Conservation (phyloP, 2,888 invertebrate genomes). For the Drosophila aldrichi region DNA sequence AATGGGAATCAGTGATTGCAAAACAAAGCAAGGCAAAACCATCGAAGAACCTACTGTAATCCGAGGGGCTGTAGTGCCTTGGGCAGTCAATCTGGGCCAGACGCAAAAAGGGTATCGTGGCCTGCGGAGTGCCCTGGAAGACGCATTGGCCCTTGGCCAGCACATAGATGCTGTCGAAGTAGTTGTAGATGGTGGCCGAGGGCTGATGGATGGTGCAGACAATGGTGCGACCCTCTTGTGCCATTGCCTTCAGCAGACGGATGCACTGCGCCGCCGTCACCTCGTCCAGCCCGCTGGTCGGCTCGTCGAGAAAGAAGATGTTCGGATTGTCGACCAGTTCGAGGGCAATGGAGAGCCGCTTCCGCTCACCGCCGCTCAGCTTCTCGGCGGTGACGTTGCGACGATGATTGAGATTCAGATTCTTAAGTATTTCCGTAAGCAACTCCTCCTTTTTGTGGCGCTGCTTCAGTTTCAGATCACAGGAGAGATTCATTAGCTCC, state of each 20-base stretch:
- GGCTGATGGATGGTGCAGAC: constrained; percentile 91
- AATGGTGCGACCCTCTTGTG: constrained; percentile 89
- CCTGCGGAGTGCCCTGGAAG: constrained; percentile 88
- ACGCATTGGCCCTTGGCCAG: constrained; percentile 88
- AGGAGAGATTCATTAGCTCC: constrained; percentile 92
- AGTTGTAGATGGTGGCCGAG: constrained; percentile 88
- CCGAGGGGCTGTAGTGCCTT: constrained; percentile 89
- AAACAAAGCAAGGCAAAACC: fast-evolving
- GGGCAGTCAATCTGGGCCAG: constrained; percentile 88
- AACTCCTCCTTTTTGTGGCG: constrained; percentile 70
- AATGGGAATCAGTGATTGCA: background rate
- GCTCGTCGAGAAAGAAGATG: constrained; percentile 93
- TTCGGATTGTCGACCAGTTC: constrained; percentile 94
- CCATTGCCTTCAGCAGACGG: constrained; percentile 87
- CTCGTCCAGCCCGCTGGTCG: constrained; percentile 90
- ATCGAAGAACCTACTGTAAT: constrained; percentile 87
- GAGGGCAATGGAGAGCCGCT: constrained; percentile 91
- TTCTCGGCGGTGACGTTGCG: constrained; percentile 85
- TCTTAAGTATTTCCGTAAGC: constrained; percentile 83
- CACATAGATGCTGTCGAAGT: constrained; percentile 89
- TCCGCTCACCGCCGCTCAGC: constrained; percentile 92
- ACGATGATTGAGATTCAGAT: constrained; percentile 84
- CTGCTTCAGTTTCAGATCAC: constrained; percentile 89
- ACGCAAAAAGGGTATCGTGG: constrained; percentile 88
- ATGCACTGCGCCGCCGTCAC: constrained; percentile 89